Percentiles rank a stretch among this genome's conserved stretches.
These are phyloP conservation scores for Stenchaetothrips biformis DNA, from an alignment of 2,888 invertebrate genomes.

Conservation along the genomic window DNA sequence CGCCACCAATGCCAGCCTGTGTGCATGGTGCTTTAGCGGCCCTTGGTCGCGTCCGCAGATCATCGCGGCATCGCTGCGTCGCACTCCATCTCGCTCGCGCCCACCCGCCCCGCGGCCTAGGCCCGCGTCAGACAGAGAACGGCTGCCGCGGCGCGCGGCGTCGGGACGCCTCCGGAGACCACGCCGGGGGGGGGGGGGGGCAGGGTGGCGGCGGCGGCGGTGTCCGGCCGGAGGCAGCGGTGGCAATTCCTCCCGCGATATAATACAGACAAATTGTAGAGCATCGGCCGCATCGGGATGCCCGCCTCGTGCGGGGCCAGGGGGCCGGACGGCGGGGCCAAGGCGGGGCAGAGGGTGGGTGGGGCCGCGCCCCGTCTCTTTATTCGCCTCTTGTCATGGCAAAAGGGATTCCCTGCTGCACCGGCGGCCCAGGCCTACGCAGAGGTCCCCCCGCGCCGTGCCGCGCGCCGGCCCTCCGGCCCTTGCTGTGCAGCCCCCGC, in stretches of 20 bases:
- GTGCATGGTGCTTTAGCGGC: constrained; percentile 6
- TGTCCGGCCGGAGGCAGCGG: neutral
- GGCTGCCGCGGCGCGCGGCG: no score
- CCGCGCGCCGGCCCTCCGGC: no score
- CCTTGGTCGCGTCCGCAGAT: neutral
- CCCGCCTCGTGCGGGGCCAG: neutral
- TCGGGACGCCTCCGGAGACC: neutral
- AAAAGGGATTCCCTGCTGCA: neutral
- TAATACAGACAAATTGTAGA: constrained; percentile 11
- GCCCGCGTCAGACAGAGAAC: no score
- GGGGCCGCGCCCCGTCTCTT: neutral
- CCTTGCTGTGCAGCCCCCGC: no score
- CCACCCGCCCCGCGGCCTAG: no score
- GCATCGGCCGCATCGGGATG: constrained; percentile 12
- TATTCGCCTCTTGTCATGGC: neutral
- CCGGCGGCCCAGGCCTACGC: neutral
- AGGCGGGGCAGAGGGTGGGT: neutral
- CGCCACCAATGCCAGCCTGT: neutral
- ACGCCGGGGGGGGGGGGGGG: neutral
- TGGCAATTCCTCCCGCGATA: constrained; percentile 11
- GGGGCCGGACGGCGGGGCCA: neutral
- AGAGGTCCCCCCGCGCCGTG: neutral
- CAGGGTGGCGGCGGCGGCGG: neutral
- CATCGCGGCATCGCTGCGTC: neutral
- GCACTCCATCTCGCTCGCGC: no score